Evolutionary conservation across 1,140 invertebrate species (phyloP).

Genomic region (Diachasma alloeum): DNA sequence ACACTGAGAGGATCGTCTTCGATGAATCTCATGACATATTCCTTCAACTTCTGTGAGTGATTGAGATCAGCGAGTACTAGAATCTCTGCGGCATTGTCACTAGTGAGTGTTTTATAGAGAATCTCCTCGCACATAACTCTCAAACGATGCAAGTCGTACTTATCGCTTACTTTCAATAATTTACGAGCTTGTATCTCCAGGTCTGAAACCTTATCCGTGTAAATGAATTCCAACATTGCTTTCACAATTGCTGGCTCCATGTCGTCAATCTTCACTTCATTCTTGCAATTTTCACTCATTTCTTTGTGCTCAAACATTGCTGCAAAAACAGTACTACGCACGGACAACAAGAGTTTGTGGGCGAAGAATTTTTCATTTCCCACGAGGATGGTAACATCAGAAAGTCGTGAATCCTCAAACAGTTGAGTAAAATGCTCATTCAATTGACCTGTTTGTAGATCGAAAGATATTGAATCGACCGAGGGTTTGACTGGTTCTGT

Average conservation of each 20-base stretch:
- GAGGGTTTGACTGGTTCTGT: no score
- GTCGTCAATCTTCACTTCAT: slow-evolving; percentile 96
- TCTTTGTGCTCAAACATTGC: slow-evolving; percentile 99
- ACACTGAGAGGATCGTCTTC: neutral
- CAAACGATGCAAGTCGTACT: slow-evolving; percentile 95
- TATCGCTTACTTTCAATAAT: slow-evolving; percentile 95
- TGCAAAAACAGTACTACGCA: slow-evolving; percentile 94
- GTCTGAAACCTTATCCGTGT: slow-evolving; percentile 94
- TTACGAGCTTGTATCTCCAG: slow-evolving; percentile 98
- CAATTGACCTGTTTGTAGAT: no score
- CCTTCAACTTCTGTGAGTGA: neutral
- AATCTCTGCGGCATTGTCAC: slow-evolving; percentile 97
- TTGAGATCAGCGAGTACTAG: slow-evolving; percentile 90
- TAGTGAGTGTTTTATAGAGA: slow-evolving; percentile 91
- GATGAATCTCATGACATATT: neutral
- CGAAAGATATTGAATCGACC: no score
- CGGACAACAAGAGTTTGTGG: slow-evolving; percentile 66
- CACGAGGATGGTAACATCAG: neutral
- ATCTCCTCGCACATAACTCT: slow-evolving; percentile 99
- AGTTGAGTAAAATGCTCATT: slow-evolving; percentile 7
- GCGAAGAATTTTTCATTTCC: slow-evolving; percentile 12
- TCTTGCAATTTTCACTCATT: slow-evolving; percentile 97
- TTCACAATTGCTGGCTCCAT: slow-evolving; percentile 94
- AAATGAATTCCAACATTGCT: slow-evolving; percentile 98
- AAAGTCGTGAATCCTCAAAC: neutral